phyloP scores from a whole-genome alignment of 2,113 vertebrate species.

The Coptodon bakossiorum region DNA sequence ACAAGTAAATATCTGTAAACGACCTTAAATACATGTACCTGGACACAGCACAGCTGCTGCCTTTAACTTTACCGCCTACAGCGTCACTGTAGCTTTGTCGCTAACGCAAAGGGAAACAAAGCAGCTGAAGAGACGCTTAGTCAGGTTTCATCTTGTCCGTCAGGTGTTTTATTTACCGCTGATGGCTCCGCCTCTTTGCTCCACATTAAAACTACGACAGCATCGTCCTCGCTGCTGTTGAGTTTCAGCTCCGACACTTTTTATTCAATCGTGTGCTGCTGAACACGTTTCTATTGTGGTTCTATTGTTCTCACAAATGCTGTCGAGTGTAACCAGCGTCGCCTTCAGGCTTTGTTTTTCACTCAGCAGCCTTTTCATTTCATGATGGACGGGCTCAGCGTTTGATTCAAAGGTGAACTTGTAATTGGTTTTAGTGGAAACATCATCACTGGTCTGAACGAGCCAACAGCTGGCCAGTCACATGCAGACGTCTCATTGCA shows the following conservation, averaged over 20 bases:
- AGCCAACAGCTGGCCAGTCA: background rate
- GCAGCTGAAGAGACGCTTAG: background rate
- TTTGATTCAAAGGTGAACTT: background rate
- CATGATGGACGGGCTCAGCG: accelerated
- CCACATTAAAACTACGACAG: background rate
- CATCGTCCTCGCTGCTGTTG: background rate
- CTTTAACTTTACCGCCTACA: background rate
- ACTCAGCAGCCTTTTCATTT: background rate
- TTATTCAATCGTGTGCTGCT: background rate
- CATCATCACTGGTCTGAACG: background rate
- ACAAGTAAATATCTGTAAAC: background rate
- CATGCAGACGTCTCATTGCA: accelerated
- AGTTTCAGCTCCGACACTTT: background rate
- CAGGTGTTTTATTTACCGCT: background rate
- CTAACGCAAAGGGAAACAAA: accelerated
- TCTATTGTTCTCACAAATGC: background rate
- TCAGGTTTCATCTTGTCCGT: background rate
- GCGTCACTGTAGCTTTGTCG: background rate
- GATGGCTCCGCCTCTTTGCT: background rate
- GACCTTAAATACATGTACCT: accelerated
- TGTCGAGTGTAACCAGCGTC: background rate
- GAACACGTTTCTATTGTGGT: background rate
- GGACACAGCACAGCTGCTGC: background rate
- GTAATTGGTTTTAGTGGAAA: background rate
- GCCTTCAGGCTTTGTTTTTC: background rate